phyloP scores from a whole-genome alignment of 92 coral and sea anemone species.

The Meandrina meandrites region DNA sequence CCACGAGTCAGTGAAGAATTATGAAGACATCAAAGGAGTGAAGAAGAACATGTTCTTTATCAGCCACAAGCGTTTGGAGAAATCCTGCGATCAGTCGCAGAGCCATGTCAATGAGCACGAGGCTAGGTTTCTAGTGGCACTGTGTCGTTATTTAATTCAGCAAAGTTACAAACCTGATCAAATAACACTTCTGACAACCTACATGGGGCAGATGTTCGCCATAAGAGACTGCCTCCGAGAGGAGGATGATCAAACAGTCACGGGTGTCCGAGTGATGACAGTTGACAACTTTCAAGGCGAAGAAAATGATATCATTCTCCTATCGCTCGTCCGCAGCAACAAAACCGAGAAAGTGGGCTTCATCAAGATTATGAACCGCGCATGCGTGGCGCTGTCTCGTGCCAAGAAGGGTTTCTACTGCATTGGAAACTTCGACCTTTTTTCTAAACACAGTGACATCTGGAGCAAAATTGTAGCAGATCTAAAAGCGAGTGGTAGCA shows the following conservation, averaged over 20 bases:
- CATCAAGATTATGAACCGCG: conserved; percentile 79
- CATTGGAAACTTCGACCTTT: conserved; percentile 76
- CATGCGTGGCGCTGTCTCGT: conserved; percentile 93
- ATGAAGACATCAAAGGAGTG: conserved; percentile 76
- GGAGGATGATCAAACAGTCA: conserved; percentile 23
- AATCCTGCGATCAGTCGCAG: conserved; percentile 65
- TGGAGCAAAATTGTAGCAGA: conserved; percentile 73
- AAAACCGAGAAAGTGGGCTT: conserved; percentile 76
- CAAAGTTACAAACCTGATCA: conserved; percentile 76
- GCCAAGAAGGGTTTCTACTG: conserved; percentile 88
- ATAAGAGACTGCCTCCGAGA: conserved; percentile 58
- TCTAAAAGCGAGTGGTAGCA: conserved; percentile 46
- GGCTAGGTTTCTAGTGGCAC: conserved; percentile 72
- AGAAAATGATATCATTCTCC: conserved; percentile 85
- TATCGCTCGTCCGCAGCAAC: conserved; percentile 92
- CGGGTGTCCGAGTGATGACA: conserved; percentile 66
- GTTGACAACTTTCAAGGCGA: conserved; percentile 95
- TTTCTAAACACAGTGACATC: conserved; percentile 70
- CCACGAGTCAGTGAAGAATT: conserved; percentile 68
- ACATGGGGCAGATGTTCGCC: conserved; percentile 81
- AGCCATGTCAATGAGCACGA: conserved; percentile 83
- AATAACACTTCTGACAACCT: conserved; percentile 84
- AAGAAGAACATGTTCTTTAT: conserved; percentile 78
- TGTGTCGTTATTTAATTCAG: conserved; percentile 78
- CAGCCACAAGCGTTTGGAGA: conserved; percentile 71